Conservation (phyloP, 1,140 invertebrate species). For the Zophobas morio region DNA sequence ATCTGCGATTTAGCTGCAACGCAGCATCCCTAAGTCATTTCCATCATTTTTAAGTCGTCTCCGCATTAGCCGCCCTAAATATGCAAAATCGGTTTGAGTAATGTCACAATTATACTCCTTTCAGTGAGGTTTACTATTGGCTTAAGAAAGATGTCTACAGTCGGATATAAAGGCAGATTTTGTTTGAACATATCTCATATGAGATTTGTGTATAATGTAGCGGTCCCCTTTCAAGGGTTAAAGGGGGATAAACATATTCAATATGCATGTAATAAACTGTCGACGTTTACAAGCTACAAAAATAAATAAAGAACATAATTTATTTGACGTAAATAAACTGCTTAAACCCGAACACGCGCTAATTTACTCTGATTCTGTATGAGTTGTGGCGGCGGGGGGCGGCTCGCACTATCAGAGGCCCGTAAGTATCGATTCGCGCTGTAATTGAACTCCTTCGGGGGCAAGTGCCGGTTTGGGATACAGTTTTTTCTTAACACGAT, state of each 20-base stretch:
- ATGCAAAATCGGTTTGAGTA: conserved; percentile 17
- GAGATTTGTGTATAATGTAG: conserved; percentile 17
- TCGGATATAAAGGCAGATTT: conserved; percentile 17
- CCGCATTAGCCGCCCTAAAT: not conserved
- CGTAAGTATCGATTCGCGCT: not conserved
- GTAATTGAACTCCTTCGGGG: no score
- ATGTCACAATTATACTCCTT: conserved; percentile 20
- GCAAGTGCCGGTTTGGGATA: no score
- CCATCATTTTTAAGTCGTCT: conserved; percentile 1
- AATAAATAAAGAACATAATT: conserved; percentile 39
- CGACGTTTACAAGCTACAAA: conserved; percentile 30
- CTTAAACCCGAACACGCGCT: conserved; percentile 1
- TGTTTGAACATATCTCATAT: conserved; percentile 23
- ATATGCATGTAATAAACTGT: conserved; percentile 39
- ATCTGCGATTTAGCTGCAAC: not conserved
- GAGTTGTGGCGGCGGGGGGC: not conserved
- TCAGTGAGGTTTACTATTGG: conserved; percentile 9
- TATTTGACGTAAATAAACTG: conserved; percentile 23
- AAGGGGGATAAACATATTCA: conserved; percentile 29
- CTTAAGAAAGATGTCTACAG: conserved; percentile 6
- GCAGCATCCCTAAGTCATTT: not conserved
- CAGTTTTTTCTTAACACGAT: no score
- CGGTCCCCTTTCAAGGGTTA: conserved; percentile 30
- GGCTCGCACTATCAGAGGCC: no score
- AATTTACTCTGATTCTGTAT: conserved; percentile 10